These are phyloP conservation scores for Artemia franciscana DNA, from an alignment of 1,140 invertebrate genomes.

Conservation along the genomic window DNA sequence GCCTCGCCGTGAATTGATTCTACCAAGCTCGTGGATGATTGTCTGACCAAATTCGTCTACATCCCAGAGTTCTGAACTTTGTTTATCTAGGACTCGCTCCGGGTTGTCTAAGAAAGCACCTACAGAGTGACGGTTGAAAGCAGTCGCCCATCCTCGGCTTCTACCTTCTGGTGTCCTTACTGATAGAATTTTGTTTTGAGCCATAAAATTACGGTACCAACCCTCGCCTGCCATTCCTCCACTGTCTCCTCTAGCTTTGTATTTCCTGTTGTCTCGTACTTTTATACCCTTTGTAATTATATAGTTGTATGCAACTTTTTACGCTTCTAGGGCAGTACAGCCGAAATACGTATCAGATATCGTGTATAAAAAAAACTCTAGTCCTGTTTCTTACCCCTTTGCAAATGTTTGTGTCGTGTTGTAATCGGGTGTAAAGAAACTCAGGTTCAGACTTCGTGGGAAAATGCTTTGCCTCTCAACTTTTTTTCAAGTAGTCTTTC, in stretches of 20 bases:
- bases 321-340: conserved; percentile 18
- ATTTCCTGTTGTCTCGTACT: conserved; percentile 17
- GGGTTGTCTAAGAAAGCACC: conserved; percentile 18
- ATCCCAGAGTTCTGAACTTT: not conserved
- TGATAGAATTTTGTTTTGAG: conserved; percentile 20
- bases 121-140: conserved; percentile 25
- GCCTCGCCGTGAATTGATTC: conserved; percentile 19
- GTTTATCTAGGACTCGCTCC: not conserved
- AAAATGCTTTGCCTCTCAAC: not conserved
- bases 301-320: conserved; percentile 20
- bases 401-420: not conserved
- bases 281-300: conserved; percentile 16
- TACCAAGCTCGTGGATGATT: conserved; percentile 21
- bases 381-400: not conserved
- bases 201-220: conserved; percentile 23
- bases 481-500: not conserved
- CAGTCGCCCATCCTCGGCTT: conserved; percentile 22
- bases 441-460: not conserved
- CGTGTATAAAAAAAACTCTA: not conserved
- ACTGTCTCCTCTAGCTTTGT: too few species aligned
- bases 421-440: not conserved
- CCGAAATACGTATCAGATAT: conserved; percentile 3
- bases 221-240: conserved; percentile 20
- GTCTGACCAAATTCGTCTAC: conserved; percentile 21
- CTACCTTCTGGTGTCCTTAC: conserved; percentile 21